Base-by-base conservation (phyloP, 2,113 vertebrate genomes). In the Rousettus leschenaultii region DNA sequence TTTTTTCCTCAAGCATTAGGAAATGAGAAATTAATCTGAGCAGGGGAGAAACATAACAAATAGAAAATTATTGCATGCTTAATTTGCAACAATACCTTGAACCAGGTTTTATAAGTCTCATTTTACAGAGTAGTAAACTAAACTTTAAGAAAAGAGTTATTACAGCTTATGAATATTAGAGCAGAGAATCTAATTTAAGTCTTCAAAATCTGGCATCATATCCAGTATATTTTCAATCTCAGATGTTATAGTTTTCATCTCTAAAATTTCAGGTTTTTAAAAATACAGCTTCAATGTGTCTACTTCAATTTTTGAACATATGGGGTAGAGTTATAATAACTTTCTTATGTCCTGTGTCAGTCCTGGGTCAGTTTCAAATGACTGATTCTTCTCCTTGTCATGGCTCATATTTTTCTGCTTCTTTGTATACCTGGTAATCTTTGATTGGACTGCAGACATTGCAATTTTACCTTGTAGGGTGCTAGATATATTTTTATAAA, bases 221-320 rank as follows among this genome's bases (percentile, higher is more conserved):
- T 51, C 26, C 18, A 73, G 68, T 55, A 16, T 68, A 71, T 77
- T 77, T 95, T 91, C 75, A 73, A 83, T 86, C 16, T 85, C 59
- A 86, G 83, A 95, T 21, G 48, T 78, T 88, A 61, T 73, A 75
- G 30, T 95, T 83, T 83, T 66, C 68, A 70, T 53, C 16, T 74
- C 75, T 86, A 21, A 53, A 84, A 80, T 91, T 91, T 85, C 33
- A 87, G 63, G 73, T 90, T 96, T 26, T 82, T 88, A 63, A 38
- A 24, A 30, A 86, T 89, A 82, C 68, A 40, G 55, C 43, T 43
- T 74, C 55, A 90, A 26, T 87, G 70, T 89, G 66, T 70, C 26
- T 96, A 71, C 8, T 79, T 96, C 45, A 85, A 90, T 65, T 89
- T 92, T 92, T 89, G 45, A 82, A 91, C 66, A 79, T 82, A 94